phyloP scores from a whole-genome alignment of 2,888 invertebrate species.

The Drosophila affinis region DNA sequence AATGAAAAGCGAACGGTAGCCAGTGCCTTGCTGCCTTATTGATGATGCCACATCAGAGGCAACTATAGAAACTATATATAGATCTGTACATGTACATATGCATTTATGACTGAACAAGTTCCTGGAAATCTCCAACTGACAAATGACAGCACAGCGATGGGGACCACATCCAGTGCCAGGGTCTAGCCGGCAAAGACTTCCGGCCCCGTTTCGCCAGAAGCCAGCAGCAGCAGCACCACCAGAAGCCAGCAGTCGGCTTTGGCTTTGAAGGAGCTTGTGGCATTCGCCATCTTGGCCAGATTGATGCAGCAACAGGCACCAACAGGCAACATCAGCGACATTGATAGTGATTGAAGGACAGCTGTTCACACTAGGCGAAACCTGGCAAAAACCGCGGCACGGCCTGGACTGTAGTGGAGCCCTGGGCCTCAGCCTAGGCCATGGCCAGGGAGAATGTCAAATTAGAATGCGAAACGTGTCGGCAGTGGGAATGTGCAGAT shows the following conservation, averaged over 20 bases:
- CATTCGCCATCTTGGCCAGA: conserved; percentile 70
- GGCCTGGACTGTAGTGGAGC: not conserved
- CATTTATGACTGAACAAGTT: conserved; percentile 35
- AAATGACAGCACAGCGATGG: conserved; percentile 57
- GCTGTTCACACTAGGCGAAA: conserved; percentile 76
- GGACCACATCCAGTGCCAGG: not conserved
- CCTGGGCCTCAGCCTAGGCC: not conserved
- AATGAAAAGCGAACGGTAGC: conserved; percentile 67
- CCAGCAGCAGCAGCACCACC: conserved; percentile 13
- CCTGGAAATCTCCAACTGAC: conserved; percentile 68
- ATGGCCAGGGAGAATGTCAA: conserved; percentile 67
- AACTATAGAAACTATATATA: conserved; percentile 2
- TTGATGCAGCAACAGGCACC: conserved; percentile 56
- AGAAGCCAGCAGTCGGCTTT: conserved; percentile 59
- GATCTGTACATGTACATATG: conserved; percentile 24
- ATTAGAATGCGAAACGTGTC: conserved; percentile 82
- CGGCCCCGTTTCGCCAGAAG: conserved; percentile 74
- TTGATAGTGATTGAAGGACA: conserved; percentile 80
- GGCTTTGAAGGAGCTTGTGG: conserved; percentile 52
- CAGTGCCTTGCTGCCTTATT: conserved; percentile 68
- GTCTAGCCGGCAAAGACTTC: conserved; percentile 62
- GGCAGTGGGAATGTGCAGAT: conserved; percentile 59
- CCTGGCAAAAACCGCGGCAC: conserved; percentile 29
- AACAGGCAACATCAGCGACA: conserved; percentile 49
- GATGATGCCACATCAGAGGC: conserved; percentile 65